phyloP scores from a whole-genome alignment of 2,888 invertebrate species.

The Halictus ligatus region DNA sequence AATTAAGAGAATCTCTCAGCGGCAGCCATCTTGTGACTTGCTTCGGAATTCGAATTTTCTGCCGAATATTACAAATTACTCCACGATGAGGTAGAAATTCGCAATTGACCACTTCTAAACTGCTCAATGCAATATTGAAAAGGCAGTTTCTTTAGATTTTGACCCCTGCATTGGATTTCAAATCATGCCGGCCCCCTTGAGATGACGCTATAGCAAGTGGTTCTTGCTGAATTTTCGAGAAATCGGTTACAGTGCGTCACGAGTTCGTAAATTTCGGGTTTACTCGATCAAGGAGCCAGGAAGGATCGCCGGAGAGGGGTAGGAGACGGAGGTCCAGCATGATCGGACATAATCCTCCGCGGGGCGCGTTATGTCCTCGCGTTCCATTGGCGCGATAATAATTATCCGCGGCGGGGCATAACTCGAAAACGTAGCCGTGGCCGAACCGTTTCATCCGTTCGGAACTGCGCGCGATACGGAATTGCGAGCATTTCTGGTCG shows the following conservation, averaged over 20 bases:
- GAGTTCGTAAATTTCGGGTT: constrained; percentile 32
- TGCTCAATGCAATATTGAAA: too few relatives aligned
- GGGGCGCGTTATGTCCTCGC: constrained; percentile 20
- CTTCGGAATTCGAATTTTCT: too few relatives aligned
- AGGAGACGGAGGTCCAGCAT: background rate
- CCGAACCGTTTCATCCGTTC: constrained; percentile 50
- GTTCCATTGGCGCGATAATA: constrained; percentile 63
- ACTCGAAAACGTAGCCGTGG: constrained; percentile 46
- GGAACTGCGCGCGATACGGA: constrained; percentile 51
- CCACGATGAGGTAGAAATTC: too few relatives aligned
- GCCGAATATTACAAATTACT: too few relatives aligned
- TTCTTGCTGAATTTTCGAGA: background rate
- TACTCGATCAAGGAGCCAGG: constrained; percentile 10
- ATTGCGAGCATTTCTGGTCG: constrained; percentile 48
- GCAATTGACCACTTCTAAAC: too few relatives aligned
- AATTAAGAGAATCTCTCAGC: too few relatives aligned
- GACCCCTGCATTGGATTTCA: too few relatives aligned
- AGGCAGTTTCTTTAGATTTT: too few relatives aligned
- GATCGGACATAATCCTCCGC: constrained; percentile 44
- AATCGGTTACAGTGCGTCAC: background rate
- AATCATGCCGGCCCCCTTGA: too few relatives aligned
- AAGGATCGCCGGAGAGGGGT: background rate
- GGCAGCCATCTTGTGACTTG: too few relatives aligned
- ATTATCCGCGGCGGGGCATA: constrained; percentile 49
- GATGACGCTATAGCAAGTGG: background rate